phyloP scores from a whole-genome alignment of 2,797 vertebrate species.

The Paratrypauchen microcephalus region DNA sequence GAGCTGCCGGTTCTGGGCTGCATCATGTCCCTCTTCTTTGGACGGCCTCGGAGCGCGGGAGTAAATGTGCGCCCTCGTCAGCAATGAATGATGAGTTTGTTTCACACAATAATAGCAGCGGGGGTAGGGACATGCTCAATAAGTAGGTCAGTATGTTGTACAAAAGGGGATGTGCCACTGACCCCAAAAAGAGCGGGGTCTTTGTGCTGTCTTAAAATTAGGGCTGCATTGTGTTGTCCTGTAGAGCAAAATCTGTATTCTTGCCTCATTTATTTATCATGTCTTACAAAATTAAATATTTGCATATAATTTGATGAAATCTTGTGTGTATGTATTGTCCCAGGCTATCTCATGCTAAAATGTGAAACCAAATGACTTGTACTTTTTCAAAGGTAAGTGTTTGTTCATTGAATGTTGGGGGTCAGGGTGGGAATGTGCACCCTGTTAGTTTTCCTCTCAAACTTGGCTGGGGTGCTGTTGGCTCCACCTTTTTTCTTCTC shows the following conservation, averaged over 20 bases:
- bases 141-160: constrained; percentile 80
- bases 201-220: constrained; percentile 67
- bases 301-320: neutral
- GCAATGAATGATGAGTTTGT: constrained; percentile 88
- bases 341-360: constrained; percentile 45
- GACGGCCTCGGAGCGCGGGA: constrained; percentile 57
- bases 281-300: neutral
- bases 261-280: constrained; percentile 3
- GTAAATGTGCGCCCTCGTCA: constrained; percentile 79
- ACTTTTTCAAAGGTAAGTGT: constrained; percentile 45
- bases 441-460: constrained; percentile 47
- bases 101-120: constrained; percentile 80
- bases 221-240: constrained; percentile 63
- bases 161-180: constrained; percentile 60
- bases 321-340: constrained; percentile 13
- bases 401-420: constrained; percentile 65
- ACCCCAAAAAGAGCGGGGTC: constrained; percentile 54
- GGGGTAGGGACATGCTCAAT: constrained; percentile 73
- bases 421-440: constrained; percentile 61
- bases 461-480: constrained; percentile 45
- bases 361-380: constrained; percentile 59
- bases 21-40: constrained; percentile 49
- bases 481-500: constrained; percentile 49
- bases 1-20: constrained; percentile 66
- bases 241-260: constrained; percentile 46